Evolutionary conservation across 2,888 invertebrate genomes (phyloP), one percentile per base, ranked within the genome.

Genomic region (Cyclophora punctaria): DNA sequence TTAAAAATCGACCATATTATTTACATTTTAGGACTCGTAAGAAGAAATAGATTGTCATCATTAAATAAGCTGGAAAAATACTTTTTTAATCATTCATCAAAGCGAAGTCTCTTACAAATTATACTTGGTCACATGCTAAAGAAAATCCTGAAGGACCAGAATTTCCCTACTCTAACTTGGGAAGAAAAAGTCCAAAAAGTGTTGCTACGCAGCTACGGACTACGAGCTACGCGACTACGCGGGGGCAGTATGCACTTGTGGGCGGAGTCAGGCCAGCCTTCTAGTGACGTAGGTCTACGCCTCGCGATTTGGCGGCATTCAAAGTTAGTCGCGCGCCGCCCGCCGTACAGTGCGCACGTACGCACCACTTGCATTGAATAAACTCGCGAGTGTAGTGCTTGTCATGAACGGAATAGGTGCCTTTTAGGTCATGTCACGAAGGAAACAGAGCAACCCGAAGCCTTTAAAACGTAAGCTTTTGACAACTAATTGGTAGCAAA

Each of bases 371-470:
- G 6, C 35, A 35, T 7, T 35, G 34, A 42, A 5, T 45, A 52
- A 52, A 56, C 48, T 47, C 54, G 44, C 50, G 50, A 43, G 52
- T 50, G 52, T 51, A 54, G 63, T 64, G 58, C 48, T 55, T 84
- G 83, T 69, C 75, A 84, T 84, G 84, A 73, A 79, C 75, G 70
- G 73, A 70, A 70, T 63, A 69, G 78, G 77, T 69, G 73, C 69
- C 61, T 68, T 69, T 71, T 81, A 81, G 84, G 86, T 78, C 83
- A 97, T 97, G 96, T 97, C 97, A 83, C 94, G 97, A 85, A 92
- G 97, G 90, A 97, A 97, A 91, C 97, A 97, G 91, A 95, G 96
- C 90, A 96, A 97, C 90, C 97, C 97, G 71, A 97, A 97, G 90
- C 96, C 97, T 81, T 91, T 96, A 76, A 97, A 97, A 96, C 94